Evolutionary conservation across 1,140 invertebrate species (phyloP).

Genomic region (Zaprionus capensis): DNA sequence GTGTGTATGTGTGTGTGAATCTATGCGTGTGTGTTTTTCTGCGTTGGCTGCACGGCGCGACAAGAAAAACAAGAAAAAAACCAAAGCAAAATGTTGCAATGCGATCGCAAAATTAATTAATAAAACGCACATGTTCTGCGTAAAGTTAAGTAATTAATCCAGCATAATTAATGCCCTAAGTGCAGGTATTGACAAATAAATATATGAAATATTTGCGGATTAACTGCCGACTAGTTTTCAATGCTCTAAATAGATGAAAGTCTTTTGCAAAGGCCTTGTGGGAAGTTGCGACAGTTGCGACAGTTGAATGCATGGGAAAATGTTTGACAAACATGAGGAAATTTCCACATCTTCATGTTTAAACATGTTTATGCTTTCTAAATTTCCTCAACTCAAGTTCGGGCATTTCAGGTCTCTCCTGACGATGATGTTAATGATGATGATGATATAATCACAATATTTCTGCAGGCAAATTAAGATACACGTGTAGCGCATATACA

Average conservation of each 20-base stretch:
- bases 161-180: conserved; percentile 1
- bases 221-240: background rate
- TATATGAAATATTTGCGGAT: conserved; percentile 6
- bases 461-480: conserved; percentile 11
- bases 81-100: conserved; percentile 23
- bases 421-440: background rate
- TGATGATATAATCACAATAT: conserved; percentile 11
- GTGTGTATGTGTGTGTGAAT: background rate
- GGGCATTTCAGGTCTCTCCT: background rate
- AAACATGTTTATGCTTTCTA: background rate
- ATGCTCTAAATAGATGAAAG: background rate
- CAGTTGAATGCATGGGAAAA: background rate
- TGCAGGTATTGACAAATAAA: background rate
- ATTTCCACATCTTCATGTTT: conserved; percentile 2
- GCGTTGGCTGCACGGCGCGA: background rate
- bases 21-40: background rate
- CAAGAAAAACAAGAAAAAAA: conserved; percentile 17
- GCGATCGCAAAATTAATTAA: conserved; percentile 34
- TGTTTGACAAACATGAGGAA: background rate
- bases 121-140: conserved; percentile 32
- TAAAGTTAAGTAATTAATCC: conserved; percentile 12
- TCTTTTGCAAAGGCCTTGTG: background rate
- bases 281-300: background rate
- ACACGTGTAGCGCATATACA: conserved; percentile 6
- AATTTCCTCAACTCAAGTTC: conserved; percentile 1